These are phyloP conservation scores for Sminthurinus signatus DNA, from an alignment of 1,140 invertebrate genomes.

Conservation along the genomic window DNA sequence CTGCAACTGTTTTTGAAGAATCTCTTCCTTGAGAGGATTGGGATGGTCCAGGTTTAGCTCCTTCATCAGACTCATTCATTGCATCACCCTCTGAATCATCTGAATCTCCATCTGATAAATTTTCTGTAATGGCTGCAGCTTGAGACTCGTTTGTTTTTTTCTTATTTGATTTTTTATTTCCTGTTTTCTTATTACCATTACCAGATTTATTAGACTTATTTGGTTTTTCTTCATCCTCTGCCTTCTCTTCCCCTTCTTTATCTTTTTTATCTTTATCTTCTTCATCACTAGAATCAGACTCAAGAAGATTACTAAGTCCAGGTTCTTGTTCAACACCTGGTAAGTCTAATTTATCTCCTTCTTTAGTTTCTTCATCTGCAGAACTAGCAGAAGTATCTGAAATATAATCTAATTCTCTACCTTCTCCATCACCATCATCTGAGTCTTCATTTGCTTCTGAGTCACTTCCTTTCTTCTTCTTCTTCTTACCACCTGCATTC, in stretches of 20 bases:
- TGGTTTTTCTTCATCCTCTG: neutral
- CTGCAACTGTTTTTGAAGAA: neutral
- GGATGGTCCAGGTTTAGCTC: no score
- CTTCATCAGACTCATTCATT: no score
- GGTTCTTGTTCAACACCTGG: slow-evolving; percentile 85
- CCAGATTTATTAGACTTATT: no score
- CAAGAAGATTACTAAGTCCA: slow-evolving; percentile 74
- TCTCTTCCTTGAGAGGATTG: no score
- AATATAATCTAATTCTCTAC: slow-evolving; percentile 79
- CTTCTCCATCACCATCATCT: slow-evolving; percentile 93
- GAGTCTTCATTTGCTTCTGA: slow-evolving; percentile 90
- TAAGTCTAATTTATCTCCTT: slow-evolving; percentile 56
- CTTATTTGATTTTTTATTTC: slow-evolving; percentile 39
- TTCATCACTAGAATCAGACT: slow-evolving; percentile 69
- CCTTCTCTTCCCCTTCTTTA: slow-evolving; percentile 33
- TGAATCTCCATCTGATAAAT: slow-evolving; percentile 56
- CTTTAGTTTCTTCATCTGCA: slow-evolving; percentile 64
- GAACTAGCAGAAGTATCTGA: slow-evolving; percentile 56
- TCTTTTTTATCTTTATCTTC: slow-evolving; percentile 51
- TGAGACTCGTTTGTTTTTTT: slow-evolving; percentile 39
- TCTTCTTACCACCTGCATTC: slow-evolving; percentile 47
- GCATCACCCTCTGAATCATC: slow-evolving; percentile 57
- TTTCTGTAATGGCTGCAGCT: slow-evolving; percentile 62
- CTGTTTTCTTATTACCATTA: slow-evolving; percentile 20
- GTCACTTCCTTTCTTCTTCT: slow-evolving; percentile 72